These are phyloP conservation scores for Scaptomyza flava DNA, from an alignment of 2,888 invertebrate genomes.

Conservation along the genomic window DNA sequence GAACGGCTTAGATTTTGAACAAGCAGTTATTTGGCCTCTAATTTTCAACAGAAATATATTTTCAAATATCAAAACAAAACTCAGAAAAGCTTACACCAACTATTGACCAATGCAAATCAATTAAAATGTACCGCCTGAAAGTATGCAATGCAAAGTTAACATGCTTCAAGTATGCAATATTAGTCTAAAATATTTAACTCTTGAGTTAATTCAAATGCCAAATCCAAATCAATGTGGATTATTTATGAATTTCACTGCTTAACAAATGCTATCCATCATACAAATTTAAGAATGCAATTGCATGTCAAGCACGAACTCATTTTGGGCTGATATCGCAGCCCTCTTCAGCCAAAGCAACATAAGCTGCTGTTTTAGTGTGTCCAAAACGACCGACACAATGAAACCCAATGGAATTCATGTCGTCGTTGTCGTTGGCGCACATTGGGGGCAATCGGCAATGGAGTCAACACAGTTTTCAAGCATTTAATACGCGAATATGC, in stretches of 20 bases:
- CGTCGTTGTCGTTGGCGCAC: constrained; percentile 1
- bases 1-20: neutral
- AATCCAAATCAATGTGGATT: neutral
- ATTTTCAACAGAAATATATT: no score
- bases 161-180: constrained; percentile 13
- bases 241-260: neutral
- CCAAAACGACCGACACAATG: neutral
- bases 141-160: constrained; percentile 5
- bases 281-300: constrained; percentile 17
- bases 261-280: neutral
- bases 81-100: constrained; percentile 7
- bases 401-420: constrained; percentile 16
- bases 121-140: constrained; percentile 8
- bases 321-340: constrained; percentile 13
- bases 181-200: neutral
- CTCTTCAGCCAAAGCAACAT: constrained; percentile 2
- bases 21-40: neutral
- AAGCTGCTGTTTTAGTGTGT: neutral
- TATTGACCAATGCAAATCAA: neutral
- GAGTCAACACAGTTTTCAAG: constrained; percentile 13
- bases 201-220: neutral
- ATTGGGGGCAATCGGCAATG: constrained; percentile 50
- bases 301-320: constrained; percentile 21
- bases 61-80: neutral
- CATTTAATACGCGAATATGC: constrained; percentile 15